A percentile compares a stretch with the other conserved stretches of the same genome.
Evolutionary conservation across 2,113 vertebrate species (phyloP).

Genomic region (Zosterops japonicus): DNA sequence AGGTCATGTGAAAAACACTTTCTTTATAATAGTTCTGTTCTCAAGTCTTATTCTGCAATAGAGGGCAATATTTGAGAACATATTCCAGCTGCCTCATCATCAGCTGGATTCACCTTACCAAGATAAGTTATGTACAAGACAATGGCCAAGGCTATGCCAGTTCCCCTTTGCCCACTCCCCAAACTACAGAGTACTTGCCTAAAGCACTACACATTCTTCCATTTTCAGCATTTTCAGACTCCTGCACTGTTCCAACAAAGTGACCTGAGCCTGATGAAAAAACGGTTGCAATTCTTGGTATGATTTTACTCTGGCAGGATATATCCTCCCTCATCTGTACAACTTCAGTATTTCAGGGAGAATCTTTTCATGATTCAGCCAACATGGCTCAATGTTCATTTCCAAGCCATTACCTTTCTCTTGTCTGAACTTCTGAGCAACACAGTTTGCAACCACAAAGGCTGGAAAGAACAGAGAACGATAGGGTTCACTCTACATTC

Average conservation of each 20-base stretch:
- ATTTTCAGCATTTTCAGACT: neutral
- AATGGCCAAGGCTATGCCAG: neutral
- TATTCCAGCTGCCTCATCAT: neutral
- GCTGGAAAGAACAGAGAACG: neutral
- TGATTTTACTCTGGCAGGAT: neutral
- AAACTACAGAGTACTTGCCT: neutral
- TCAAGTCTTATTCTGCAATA: neutral
- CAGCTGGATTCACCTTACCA: neutral
- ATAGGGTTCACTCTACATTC: neutral
- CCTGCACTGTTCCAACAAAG: neutral
- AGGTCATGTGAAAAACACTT: constrained; percentile 31
- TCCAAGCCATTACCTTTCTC: neutral
- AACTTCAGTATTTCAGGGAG: neutral
- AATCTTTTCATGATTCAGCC: neutral
- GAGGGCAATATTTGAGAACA: neutral
- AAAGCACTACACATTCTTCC: neutral
- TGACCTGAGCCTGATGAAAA: neutral
- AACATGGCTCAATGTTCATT: neutral
- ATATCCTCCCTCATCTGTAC: neutral
- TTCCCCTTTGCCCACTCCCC: neutral
- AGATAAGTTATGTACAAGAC: neutral
- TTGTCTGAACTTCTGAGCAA: neutral
- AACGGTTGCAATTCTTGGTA: neutral
- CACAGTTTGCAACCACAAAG: neutral
- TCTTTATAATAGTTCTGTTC: neutral